Evolutionary conservation across 2,113 vertebrate genomes (phyloP).

Genomic region (Anser cygnoides): DNA sequence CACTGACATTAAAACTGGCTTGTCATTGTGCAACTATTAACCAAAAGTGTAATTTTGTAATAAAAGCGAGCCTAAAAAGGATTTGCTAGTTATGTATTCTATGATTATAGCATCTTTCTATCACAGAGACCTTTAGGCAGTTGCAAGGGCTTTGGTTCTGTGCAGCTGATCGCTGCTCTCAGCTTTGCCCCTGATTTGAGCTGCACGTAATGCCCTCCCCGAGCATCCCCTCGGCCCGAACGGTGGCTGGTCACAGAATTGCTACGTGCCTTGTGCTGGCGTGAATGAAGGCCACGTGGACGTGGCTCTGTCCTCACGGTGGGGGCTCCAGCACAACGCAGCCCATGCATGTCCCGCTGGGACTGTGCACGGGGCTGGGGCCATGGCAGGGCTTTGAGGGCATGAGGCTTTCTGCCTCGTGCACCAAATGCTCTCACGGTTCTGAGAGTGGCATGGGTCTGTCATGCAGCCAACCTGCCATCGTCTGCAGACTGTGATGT

Average conservation of each 20-base stretch:
- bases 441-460: background rate
- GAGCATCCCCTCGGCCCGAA: background rate
- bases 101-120: background rate
- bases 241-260: background rate
- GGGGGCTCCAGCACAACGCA: no score
- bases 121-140: background rate
- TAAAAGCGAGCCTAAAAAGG: slow-evolving; percentile 39
- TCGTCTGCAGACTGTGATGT: background rate
- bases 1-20: background rate
- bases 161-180: background rate
- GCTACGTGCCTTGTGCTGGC: background rate
- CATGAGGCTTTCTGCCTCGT: background rate
- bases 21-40: slow-evolving; percentile 43
- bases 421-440: background rate
- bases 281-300: background rate
- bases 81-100: slow-evolving; percentile 37
- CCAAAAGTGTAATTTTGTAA: slow-evolving; percentile 53
- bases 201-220: background rate
- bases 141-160: background rate
- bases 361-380: background rate
- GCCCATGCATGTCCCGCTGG: no score
- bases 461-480: background rate
- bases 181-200: background rate
- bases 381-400: background rate
- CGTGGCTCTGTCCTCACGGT: background rate